Percentiles rank a stretch among this genome's conserved stretches.
Conservation (phyloP, 2,113 vertebrate species). For the Peromyscus maniculatus region DNA sequence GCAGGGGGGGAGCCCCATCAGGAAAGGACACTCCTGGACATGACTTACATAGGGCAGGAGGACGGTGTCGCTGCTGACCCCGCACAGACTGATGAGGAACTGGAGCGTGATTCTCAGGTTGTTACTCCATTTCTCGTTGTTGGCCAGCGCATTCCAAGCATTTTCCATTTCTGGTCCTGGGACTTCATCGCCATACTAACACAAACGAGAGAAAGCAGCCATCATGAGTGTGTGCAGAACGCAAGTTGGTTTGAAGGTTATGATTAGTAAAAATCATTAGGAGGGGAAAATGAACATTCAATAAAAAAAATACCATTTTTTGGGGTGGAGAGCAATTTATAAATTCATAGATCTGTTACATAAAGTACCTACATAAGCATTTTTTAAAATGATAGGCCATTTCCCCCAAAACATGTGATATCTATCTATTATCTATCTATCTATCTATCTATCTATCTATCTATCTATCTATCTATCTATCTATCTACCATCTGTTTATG, state of each 20-base stretch:
- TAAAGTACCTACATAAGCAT: background rate
- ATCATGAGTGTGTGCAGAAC: background rate
- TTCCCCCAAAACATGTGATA: background rate
- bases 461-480: background rate
- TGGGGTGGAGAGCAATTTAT: background rate
- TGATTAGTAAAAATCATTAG: background rate
- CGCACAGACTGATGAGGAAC: slow-evolving; percentile 98
- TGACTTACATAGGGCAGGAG: slow-evolving; percentile 95
- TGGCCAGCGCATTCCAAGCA: slow-evolving; percentile 97
- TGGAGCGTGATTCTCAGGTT: slow-evolving; percentile 96
- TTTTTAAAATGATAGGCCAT: background rate
- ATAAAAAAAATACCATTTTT: background rate
- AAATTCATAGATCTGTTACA: background rate
- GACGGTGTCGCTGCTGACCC: slow-evolving; percentile 97
- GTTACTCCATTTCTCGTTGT: slow-evolving; percentile 98
- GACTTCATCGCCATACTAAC: slow-evolving; percentile 97
- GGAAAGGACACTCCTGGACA: background rate
- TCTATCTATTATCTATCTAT: background rate
- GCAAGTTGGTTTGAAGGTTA: background rate
- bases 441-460: background rate
- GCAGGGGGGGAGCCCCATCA: background rate
- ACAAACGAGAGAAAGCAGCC: slow-evolving; percentile 22
- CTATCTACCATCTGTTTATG: too few species aligned
- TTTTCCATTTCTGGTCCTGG: slow-evolving; percentile 98
- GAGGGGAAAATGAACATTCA: background rate